A percentile compares a stretch with the other conserved stretches of the same genome.
Evolutionary conservation across 2,113 vertebrate genomes (phyloP).

Genomic region (Ginglymostoma cirratum): DNA sequence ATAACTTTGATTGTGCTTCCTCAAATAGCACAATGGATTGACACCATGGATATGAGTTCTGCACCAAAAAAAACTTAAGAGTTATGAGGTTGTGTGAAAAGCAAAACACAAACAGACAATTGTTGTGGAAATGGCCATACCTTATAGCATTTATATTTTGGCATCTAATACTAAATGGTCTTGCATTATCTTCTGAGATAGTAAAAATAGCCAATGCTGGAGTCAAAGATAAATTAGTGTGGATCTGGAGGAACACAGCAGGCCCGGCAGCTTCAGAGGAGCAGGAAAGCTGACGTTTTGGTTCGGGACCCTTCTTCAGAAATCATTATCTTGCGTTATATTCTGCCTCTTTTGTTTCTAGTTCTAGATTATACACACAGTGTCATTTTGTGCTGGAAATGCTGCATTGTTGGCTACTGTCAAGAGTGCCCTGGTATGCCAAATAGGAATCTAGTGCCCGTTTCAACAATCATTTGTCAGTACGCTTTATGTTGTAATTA

Average conservation of each 20-base stretch:
- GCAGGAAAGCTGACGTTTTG: no score
- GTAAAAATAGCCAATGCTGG: no score
- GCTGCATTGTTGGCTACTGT: not conserved
- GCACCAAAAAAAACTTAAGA: not conserved
- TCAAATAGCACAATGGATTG: not conserved
- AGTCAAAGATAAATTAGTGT: no score
- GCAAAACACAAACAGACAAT: no score
- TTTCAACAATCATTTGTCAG: not conserved
- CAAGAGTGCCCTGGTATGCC: no score
- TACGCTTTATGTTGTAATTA: not conserved
- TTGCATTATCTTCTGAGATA: not conserved
- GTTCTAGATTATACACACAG: not conserved
- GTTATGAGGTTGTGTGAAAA: not conserved
- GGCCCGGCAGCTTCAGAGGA: no score
- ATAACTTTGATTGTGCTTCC: not conserved
- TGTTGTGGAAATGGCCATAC: not conserved
- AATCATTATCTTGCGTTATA: no score
- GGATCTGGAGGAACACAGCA: no score
- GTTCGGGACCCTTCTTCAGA: no score
- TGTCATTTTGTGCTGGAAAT: not conserved
- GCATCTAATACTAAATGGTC: not conserved
- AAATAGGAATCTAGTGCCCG: not conserved
- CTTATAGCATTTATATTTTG: not conserved
- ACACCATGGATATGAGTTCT: not conserved
- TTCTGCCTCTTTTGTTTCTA: not conserved